Evolutionary conservation across 2,113 vertebrate genomes (phyloP).

Genomic region (Phrynosoma platyrhinos): DNA sequence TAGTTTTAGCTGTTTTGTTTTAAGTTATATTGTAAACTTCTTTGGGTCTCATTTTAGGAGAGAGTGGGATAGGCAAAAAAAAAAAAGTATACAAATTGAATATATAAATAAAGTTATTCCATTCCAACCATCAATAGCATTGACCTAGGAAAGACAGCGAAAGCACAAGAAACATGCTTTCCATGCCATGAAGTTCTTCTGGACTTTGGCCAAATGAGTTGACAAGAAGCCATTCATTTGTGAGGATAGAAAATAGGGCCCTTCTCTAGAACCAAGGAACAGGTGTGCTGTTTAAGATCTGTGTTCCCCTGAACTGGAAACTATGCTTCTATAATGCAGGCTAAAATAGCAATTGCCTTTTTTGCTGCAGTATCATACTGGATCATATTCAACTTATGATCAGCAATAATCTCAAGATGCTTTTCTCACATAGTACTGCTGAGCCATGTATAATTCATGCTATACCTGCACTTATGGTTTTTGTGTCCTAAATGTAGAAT

Average conservation of each 20-base stretch:
- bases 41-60: background rate
- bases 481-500: too few species aligned
- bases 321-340: too few species aligned
- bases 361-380: too few species aligned
- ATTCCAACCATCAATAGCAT: slow-evolving; percentile 13
- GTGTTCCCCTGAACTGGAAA: too few species aligned
- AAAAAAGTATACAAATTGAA: background rate
- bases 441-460: too few species aligned
- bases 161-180: background rate
- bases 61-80: too few species aligned
- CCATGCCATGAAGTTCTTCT: slow-evolving; percentile 3
- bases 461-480: too few species aligned
- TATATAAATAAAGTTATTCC: slow-evolving; percentile 6
- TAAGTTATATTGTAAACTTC: background rate
- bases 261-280: background rate
- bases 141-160: slow-evolving; percentile 15
- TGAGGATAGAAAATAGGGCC: background rate
- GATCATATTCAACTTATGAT: too few species aligned
- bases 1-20: too few species aligned
- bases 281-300: background rate
- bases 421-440: too few species aligned
- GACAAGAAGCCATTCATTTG: background rate
- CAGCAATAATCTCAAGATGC: too few species aligned
- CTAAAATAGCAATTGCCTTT: too few species aligned
- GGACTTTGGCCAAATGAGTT: background rate